Evolutionary conservation across 2,113 vertebrate genomes (phyloP).

Genomic region (Boulengeromyrus knoepffleri): DNA sequence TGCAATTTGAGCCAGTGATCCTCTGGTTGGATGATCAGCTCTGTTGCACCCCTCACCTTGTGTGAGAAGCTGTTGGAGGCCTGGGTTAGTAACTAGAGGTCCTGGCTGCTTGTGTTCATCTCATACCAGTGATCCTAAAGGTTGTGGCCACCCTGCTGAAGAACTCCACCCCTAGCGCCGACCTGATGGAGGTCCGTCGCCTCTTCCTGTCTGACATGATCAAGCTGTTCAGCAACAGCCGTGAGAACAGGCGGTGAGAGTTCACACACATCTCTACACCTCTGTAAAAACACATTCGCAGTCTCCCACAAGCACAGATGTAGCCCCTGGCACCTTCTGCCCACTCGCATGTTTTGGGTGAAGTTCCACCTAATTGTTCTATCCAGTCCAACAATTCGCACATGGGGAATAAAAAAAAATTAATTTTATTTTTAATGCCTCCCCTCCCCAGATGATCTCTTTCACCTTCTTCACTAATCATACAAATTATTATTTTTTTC

Average conservation of each 20-base stretch:
- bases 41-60: neutral
- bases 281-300: neutral
- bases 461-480: neutral
- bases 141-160: slow-evolving; percentile 95
- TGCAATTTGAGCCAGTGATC: neutral
- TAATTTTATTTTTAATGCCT: neutral
- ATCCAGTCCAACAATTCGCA: neutral
- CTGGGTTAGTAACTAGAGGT: neutral
- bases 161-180: slow-evolving; percentile 89
- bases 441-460: neutral
- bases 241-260: slow-evolving; percentile 90
- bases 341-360: neutral
- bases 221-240: slow-evolving; percentile 97
- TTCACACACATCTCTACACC: neutral
- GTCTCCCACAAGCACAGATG: neutral
- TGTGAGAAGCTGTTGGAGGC: neutral
- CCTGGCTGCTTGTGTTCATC: neutral
- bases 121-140: slow-evolving; percentile 88
- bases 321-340: neutral
- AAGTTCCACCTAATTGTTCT: neutral
- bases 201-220: slow-evolving; percentile 98
- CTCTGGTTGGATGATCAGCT: neutral
- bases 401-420: neutral
- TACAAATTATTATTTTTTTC: neutral
- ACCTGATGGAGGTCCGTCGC: slow-evolving; percentile 95